phyloP scores from a whole-genome alignment of 2,113 vertebrate genomes.

The Apaloderma vittatum region DNA sequence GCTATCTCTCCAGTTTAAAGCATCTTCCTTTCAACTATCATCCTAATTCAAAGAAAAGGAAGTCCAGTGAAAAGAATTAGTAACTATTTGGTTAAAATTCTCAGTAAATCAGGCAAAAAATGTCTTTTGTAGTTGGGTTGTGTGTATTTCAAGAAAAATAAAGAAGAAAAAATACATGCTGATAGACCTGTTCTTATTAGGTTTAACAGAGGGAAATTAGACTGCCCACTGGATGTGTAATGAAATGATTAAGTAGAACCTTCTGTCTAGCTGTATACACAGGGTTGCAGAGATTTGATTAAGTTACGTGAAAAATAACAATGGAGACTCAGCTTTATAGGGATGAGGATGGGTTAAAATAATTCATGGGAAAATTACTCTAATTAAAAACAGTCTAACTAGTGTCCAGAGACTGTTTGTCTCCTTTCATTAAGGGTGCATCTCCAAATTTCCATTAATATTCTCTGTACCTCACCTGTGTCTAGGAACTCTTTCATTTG shows the following conservation, averaged over 20 bases:
- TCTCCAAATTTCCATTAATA: not conserved
- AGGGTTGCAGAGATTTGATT: not conserved
- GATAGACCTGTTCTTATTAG: not conserved
- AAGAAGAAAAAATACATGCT: not conserved
- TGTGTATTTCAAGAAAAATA: not conserved
- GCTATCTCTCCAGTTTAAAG: not conserved
- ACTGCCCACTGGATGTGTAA: not conserved
- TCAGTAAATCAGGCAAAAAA: not conserved
- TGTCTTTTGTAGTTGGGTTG: not conserved
- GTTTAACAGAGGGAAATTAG: conserved; percentile 2
- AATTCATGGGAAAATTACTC: not conserved
- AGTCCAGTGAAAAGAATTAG: not conserved
- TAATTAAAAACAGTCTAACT: not conserved
- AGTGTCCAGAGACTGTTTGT: not conserved
- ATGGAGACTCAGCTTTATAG: not conserved
- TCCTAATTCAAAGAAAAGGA: not conserved
- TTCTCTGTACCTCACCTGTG: not conserved
- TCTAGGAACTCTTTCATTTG: conserved; percentile 41
- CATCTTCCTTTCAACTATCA: not conserved
- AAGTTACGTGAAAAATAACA: conserved; percentile 26
- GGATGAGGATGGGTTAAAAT: not conserved
- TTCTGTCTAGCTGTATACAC: not conserved
- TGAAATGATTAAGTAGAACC: conserved; percentile 8
- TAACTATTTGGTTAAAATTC: not conserved
- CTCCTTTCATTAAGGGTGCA: not conserved